Evolutionary conservation across 92 coral and sea anemone species (phyloP).

Genomic region (Paragorgia papillata): DNA sequence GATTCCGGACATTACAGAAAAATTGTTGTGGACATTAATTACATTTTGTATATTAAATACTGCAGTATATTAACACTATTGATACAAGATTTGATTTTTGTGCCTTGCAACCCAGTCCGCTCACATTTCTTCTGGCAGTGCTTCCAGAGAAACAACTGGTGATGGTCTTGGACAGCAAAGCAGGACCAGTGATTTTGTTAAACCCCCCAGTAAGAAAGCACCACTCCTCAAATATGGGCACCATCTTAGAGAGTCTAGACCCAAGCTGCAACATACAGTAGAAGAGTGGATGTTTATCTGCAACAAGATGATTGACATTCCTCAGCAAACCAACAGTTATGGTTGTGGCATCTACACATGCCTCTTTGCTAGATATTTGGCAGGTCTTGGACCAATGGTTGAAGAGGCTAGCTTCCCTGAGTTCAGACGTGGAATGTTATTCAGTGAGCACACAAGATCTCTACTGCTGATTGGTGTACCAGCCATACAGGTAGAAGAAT

Average conservation of each 20-base stretch:
- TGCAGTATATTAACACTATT: too few species aligned
- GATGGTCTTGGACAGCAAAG: slow-evolving; percentile 59
- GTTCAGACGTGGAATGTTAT: slow-evolving; percentile 49
- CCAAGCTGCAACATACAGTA: too few species aligned
- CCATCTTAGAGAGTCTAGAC: slow-evolving; percentile 13
- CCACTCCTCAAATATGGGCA: slow-evolving; percentile 33
- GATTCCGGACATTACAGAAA: too few species aligned
- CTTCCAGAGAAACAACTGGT: slow-evolving; percentile 54
- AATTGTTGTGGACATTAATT: too few species aligned
- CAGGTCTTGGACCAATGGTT: slow-evolving; percentile 50
- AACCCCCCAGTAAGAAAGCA: slow-evolving; percentile 42
- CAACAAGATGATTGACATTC: slow-evolving; percentile 44
- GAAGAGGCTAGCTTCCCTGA: slow-evolving; percentile 32
- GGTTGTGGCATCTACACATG: slow-evolving; percentile 61
- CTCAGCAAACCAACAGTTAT: slow-evolving; percentile 52
- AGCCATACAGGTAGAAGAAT: slow-evolving; percentile 24
- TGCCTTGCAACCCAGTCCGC: slow-evolving; percentile 22
- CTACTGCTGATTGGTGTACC: slow-evolving; percentile 48
- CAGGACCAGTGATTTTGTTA: slow-evolving; percentile 59
- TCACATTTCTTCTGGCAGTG: slow-evolving; percentile 64
- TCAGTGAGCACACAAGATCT: slow-evolving; percentile 36
- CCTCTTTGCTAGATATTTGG: slow-evolving; percentile 62
- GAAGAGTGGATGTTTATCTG: slow-evolving; percentile 5
- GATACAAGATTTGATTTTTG: not conserved
- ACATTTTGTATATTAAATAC: too few species aligned